Conservation (phyloP, 1,140 invertebrate genomes). For the Scaptomyza montana region DNA sequence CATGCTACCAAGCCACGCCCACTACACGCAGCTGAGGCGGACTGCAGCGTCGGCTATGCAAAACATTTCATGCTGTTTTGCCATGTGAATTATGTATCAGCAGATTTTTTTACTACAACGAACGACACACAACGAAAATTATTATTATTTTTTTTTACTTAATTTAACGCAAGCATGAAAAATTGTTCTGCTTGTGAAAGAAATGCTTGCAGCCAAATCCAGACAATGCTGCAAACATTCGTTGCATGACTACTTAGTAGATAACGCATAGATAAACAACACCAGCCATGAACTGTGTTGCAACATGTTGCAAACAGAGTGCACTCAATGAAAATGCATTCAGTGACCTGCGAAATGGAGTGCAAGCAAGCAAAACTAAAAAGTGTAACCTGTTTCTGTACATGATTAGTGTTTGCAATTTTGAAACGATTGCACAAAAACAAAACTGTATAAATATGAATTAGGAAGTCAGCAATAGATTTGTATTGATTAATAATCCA, state of each 20-base stretch:
- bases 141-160: constrained; percentile 45
- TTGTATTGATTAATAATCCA: too few relatives aligned
- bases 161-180: constrained; percentile 50
- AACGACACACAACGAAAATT: constrained; percentile 23
- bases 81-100: constrained; percentile 77
- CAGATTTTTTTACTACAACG: constrained; percentile 26
- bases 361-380: not conserved
- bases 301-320: constrained; percentile 5
- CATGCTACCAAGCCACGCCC: constrained; percentile 34
- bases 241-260: constrained; percentile 39
- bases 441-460: too few relatives aligned
- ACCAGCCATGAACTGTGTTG: not conserved
- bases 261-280: constrained; percentile 22
- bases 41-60: constrained; percentile 34
- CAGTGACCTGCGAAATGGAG: not conserved
- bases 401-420: not conserved
- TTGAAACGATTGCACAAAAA: not conserved
- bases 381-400: not conserved
- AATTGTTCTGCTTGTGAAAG: constrained; percentile 25
- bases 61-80: constrained; percentile 79
- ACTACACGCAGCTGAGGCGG: constrained; percentile 28
- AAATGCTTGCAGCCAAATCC: constrained; percentile 21
- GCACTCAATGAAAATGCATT: constrained; percentile 9
- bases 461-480: too few relatives aligned
- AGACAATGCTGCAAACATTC: constrained; percentile 28